Base-by-base conservation (phyloP, 30 jellyfish, hydroid and myxozoan species). In the Hydra vulgaris region DNA sequence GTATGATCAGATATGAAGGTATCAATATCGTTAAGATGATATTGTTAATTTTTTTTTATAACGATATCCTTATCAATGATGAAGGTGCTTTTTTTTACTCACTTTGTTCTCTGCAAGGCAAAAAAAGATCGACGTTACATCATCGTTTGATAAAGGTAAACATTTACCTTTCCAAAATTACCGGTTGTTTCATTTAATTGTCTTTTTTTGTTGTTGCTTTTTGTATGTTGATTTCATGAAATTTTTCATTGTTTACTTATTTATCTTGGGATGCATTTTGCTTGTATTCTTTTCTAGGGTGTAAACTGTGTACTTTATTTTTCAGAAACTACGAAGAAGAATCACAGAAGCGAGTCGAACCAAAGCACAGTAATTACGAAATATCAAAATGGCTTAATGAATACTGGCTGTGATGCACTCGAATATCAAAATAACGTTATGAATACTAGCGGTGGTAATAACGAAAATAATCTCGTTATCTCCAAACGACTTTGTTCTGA, bases 51-150 rank as follows among this genome's bases (percentile, higher is more conserved):
- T 19, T 19, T 69, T 69, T 5, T 19, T 69, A 20, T 69, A 12
- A 24, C 66, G 69, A 24, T 24, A 68, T 74, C 82, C 20, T 25
- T 24, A 74, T 73, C 15, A 73, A 7, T 15, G 24, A 20, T 21
- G 18, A n/a, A 4, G 20, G 4, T 23, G 20, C 15, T 69, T 69
- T 24, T 3, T 24, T 69, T 21, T 23, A 25, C 21, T 16, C 69
- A 53, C 85, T 78, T 53, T 78, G 85, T 78, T 78, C 85, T 78
- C 85, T 78, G 23, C 85, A 81, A 78, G 85, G 85, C 85, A 27
- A 24, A 74, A 74, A 69, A 24, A 15, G 61, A 40, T 40, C 40
- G 83, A 75, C 21, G 71, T 17, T 25, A 22, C 74, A 22, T 75
- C 7, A 22, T 18, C 81, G 27, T 40, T 19, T 8, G 53, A 26